Evolutionary conservation across 2,113 vertebrate genomes (phyloP), one percentile per base, ranked within the genome.

Genomic region (Mystacornis crossleyi): DNA sequence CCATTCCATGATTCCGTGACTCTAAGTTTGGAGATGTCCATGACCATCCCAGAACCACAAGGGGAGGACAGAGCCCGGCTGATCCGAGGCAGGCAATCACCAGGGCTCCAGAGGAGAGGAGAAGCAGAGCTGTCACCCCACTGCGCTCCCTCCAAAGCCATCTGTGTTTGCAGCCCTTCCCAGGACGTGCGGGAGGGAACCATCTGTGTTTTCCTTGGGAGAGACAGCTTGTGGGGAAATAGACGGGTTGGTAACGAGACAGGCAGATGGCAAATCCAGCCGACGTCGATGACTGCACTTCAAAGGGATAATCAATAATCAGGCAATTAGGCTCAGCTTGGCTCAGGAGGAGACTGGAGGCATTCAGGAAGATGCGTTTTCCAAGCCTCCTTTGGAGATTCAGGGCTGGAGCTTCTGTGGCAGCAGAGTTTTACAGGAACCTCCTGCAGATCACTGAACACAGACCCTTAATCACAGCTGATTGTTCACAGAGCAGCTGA

Each of bases 261-360:
- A 64, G 84, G 87, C 95, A 95, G 95, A 95, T 95, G 95, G 96
- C 94, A 94, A 58, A 94, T 47, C 72, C 75, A 36, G 80, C 66
- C 48, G 4, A 45, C 53, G 80, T 47, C 61, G 83, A 85, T 82
- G 89, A 60, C 86, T 89, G 74, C 86, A 58, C 88, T 97, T 91
- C 88, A 84, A 50, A 75, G 91, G 67, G 69, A 85, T 95, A 72
- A 96, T 96, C 94, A 95, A 96, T 95, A 95, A 96, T 94, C 78
- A 87, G 81, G 84, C 87, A 96, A 93, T 96, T 91, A 95, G 81
- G 38, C 58, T 53, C 79, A 65, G 61, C 48, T 67, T 57, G 66
- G 45, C 84, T 53, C 36, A 36, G 75, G 60, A 87, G 42, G 65
- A 82, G 75, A 24, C 57, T 53, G 33, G 45, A 81, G 64, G 62